A percentile compares a stretch with the other conserved stretches of the same genome.
Evolutionary conservation across 1,140 invertebrate species (phyloP).

Genomic region (Apocrypta bakeri): DNA sequence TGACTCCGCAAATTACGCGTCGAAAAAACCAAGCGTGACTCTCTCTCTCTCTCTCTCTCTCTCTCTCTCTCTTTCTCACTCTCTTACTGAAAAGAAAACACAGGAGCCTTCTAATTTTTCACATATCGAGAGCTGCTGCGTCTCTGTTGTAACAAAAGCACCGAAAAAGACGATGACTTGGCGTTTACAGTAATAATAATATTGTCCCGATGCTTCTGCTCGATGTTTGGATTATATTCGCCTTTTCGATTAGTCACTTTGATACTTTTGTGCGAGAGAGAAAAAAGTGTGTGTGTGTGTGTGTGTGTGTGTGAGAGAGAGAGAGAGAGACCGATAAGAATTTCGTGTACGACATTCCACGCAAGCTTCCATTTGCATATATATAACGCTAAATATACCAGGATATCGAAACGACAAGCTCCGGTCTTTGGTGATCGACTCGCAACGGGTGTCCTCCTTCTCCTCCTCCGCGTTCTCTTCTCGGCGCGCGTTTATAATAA

Average conservation of each 20-base stretch:
- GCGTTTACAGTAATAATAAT: slow-evolving; percentile 42
- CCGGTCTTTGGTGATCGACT: slow-evolving; percentile 18
- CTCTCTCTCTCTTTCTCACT: neutral
- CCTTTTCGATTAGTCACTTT: slow-evolving; percentile 30
- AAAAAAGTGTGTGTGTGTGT: too few species aligned
- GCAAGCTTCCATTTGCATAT: neutral
- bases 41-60: neutral
- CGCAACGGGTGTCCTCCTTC: slow-evolving; percentile 22
- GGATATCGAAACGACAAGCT: neutral
- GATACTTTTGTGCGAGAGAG: slow-evolving; percentile 38
- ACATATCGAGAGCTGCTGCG: slow-evolving; percentile 4
- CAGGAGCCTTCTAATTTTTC: slow-evolving; percentile 45
- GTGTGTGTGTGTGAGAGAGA: too few species aligned
- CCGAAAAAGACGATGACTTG: slow-evolving; percentile 29
- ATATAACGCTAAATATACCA: too few species aligned
- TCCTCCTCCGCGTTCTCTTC: neutral
- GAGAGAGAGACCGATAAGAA: neutral
- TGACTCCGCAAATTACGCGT: slow-evolving; percentile 45
- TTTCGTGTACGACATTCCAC: neutral
- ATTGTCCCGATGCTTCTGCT: neutral
- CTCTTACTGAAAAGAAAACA: slow-evolving; percentile 24
- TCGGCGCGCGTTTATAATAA: neutral
- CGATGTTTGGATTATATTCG: slow-evolving; percentile 11
- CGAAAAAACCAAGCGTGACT: slow-evolving; percentile 19
- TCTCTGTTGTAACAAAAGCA: slow-evolving; percentile 6